These are phyloP conservation scores for Zaprionus davidi DNA, from an alignment of 1,140 invertebrate genomes.

Conservation along the genomic window DNA sequence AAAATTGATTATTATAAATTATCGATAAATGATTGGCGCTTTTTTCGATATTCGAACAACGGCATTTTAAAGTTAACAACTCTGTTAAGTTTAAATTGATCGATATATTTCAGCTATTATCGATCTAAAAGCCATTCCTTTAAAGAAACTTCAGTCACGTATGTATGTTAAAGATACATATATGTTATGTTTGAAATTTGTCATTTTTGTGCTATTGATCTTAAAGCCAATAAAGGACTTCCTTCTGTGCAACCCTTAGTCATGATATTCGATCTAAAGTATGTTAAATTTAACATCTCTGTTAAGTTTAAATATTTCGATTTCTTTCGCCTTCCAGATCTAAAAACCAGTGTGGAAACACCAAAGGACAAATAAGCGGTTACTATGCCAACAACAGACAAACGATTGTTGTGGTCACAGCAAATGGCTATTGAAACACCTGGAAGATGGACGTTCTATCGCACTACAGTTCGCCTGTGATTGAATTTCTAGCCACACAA, in stretches of 20 bases:
- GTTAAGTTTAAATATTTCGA: background rate
- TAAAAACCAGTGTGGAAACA: background rate
- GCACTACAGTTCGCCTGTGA: conserved; percentile 69
- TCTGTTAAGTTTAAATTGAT: background rate
- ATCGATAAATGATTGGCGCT: background rate
- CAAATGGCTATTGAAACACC: background rate
- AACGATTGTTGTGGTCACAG: background rate
- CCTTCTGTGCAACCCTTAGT: too few species aligned
- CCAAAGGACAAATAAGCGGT: conserved; percentile 14
- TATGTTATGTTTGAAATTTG: too few species aligned
- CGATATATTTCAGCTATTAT: background rate
- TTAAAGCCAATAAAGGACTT: too few species aligned
- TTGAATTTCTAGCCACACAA: conserved; percentile 70
- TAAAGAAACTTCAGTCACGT: background rate
- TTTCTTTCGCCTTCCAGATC: background rate
- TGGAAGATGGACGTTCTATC: conserved; percentile 76
- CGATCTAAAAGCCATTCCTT: background rate
- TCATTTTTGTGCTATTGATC: too few species aligned
- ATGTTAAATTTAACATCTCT: background rate
- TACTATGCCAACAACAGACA: conserved; percentile 37
- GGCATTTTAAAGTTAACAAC: background rate
- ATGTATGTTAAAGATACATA: too few species aligned
- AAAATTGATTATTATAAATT: background rate
- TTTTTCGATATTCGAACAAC: background rate
- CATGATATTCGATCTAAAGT: background rate